Conservation (phyloP, 2,113 vertebrate genomes). For the Apaloderma vittatum region DNA sequence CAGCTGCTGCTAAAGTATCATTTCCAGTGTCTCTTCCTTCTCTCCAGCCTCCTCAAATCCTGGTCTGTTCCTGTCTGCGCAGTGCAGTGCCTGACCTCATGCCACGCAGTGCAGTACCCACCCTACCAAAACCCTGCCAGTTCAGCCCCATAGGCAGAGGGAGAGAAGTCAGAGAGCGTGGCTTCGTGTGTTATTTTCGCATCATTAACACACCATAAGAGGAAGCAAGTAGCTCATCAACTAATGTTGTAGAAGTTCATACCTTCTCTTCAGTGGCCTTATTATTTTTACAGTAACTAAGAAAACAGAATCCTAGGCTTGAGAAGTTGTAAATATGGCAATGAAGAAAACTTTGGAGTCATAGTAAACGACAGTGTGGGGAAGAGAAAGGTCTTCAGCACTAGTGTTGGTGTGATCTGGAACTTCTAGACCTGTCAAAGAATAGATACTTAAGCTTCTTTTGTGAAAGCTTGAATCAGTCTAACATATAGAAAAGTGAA, state of each 20-base stretch:
- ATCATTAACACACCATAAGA: not conserved
- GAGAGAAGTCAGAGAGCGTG: not conserved
- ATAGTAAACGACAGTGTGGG: not conserved
- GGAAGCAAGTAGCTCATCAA: not conserved
- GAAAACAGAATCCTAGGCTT: not conserved
- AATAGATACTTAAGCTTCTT: not conserved
- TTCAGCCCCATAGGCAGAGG: not conserved
- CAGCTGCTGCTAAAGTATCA: not conserved
- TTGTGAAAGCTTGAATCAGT: not conserved
- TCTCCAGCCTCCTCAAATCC: not conserved
- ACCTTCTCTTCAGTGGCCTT: not conserved
- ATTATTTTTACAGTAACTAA: not conserved
- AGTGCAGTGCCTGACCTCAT: not conserved
- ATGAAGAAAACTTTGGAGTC: not conserved
- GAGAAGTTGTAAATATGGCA: not conserved
- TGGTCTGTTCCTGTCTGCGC: not conserved
- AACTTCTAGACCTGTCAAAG: not conserved
- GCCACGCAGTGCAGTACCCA: not conserved
- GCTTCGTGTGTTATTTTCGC: not conserved
- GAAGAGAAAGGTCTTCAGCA: not conserved
- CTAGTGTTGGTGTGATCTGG: not conserved
- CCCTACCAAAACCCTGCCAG: not conserved
- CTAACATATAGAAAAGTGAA: not conserved
- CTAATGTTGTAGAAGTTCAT: not conserved
- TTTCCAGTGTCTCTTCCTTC: fast-evolving